Percentiles rank a stretch among this genome's conserved stretches.
Conservation (phyloP, 2,797 vertebrate species). For the Taeniopygia guttata region DNA sequence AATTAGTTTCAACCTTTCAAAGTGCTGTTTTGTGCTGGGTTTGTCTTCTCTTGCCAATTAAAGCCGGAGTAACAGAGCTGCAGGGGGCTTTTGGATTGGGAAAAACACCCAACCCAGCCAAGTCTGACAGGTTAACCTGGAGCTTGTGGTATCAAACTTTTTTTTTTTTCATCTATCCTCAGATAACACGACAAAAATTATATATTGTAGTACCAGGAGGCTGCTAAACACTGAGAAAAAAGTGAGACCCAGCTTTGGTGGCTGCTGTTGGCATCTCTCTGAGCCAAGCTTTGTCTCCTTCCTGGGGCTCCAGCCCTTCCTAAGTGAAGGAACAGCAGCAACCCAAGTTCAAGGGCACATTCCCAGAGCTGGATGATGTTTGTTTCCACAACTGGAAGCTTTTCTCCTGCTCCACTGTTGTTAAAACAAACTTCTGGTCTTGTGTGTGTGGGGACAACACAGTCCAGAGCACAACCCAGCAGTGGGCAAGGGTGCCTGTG, state of each 20-base stretch:
- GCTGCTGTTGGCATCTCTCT: neutral
- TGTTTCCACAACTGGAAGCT: neutral
- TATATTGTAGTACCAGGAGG: neutral
- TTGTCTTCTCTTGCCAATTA: neutral
- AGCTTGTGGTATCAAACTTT: neutral
- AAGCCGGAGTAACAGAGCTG: neutral
- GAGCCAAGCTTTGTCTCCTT: neutral
- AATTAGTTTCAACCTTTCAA: neutral
- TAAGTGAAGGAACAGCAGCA: neutral
- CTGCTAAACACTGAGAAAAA: neutral
- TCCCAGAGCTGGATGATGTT: neutral
- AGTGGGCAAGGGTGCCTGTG: neutral
- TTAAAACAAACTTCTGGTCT: neutral
- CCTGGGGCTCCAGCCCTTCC: accelerated
- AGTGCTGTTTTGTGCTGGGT: neutral
- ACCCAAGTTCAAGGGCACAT: neutral
- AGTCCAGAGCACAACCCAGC: neutral
- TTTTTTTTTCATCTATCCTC: neutral
- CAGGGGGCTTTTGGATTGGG: neutral
- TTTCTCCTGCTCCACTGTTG: neutral
- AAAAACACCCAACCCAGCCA: neutral
- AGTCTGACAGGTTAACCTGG: neutral
- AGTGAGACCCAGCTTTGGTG: neutral
- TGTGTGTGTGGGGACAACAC: accelerated
- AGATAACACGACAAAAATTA: neutral